Percentiles rank a stretch among this genome's conserved stretches.
Conservation (phyloP, 1,140 invertebrate genomes). For the Trichonephila clavipes region DNA sequence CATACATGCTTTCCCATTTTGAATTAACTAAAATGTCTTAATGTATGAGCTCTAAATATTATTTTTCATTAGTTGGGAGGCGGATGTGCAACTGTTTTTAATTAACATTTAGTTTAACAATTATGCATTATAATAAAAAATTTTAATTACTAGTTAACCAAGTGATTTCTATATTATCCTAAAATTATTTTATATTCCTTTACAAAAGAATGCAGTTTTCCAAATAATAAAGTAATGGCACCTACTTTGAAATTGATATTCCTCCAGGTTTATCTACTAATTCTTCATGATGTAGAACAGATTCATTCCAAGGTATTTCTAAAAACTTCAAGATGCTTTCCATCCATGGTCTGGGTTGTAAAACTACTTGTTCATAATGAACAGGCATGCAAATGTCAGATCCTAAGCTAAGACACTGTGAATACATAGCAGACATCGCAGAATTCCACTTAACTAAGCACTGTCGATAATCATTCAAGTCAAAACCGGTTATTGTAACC, state of each 20-base stretch:
- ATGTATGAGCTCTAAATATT: too few relatives aligned
- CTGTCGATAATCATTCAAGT: slow-evolving; percentile 94
- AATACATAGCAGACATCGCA: slow-evolving; percentile 96
- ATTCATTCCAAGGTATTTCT: slow-evolving; percentile 96
- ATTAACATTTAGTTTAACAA: too few relatives aligned
- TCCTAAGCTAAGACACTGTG: slow-evolving; percentile 94
- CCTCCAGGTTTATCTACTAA: slow-evolving; percentile 97
- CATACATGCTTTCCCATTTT: too few relatives aligned
- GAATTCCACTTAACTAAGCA: slow-evolving; percentile 98
- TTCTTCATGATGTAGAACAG: slow-evolving; percentile 97
- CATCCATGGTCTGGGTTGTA: slow-evolving; percentile 95
- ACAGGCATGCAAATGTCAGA: slow-evolving; percentile 89
- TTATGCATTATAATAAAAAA: too few relatives aligned
- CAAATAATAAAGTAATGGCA: not conserved
- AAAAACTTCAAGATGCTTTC: slow-evolving; percentile 93
- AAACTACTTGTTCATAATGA: slow-evolving; percentile 97
- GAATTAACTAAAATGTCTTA: too few relatives aligned
- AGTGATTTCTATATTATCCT: too few relatives aligned
- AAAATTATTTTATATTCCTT: too few relatives aligned
- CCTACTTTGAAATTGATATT: slow-evolving; percentile 92
- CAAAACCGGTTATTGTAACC: slow-evolving; percentile 99
- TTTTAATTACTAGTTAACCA: too few relatives aligned
- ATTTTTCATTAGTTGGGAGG: too few relatives aligned
- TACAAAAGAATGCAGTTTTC: too few relatives aligned
- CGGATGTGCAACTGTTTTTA: too few relatives aligned